Conservation (phyloP, 2,888 invertebrate genomes). For the Drosophila helvetica region DNA sequence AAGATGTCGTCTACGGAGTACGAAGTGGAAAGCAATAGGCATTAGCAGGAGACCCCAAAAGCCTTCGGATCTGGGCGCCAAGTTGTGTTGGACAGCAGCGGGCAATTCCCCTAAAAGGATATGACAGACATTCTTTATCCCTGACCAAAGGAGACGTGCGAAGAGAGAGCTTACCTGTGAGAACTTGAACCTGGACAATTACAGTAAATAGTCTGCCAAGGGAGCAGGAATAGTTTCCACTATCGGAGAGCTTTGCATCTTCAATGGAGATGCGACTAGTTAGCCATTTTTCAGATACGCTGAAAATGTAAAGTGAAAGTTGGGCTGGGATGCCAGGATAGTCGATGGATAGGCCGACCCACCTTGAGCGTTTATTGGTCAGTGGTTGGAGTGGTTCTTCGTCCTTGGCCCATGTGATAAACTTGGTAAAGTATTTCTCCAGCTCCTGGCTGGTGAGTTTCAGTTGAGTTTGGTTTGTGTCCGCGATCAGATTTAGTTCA, state of each 20-base stretch:
- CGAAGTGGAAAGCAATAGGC: slow-evolving; percentile 5
- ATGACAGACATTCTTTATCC: too few relatives aligned
- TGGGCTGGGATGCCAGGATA: too few relatives aligned
- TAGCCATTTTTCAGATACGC: slow-evolving; percentile 80
- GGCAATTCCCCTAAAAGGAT: slow-evolving; percentile 77
- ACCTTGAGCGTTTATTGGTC: slow-evolving; percentile 73
- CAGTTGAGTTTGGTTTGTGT: slow-evolving; percentile 54
- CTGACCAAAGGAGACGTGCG: too few relatives aligned
- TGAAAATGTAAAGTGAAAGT: too few relatives aligned
- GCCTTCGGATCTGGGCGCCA: slow-evolving; percentile 60
- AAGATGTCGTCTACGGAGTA: background rate
- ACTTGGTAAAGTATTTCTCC: slow-evolving; percentile 73
- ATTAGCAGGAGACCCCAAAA: slow-evolving; percentile 25
- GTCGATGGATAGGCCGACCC: background rate
- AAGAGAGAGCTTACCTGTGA: slow-evolving; percentile 86
- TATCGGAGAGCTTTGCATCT: slow-evolving; percentile 87
- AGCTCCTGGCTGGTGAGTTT: slow-evolving; percentile 58
- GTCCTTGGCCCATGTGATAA: slow-evolving; percentile 79
- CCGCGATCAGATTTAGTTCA: slow-evolving; percentile 60
- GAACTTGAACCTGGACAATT: slow-evolving; percentile 88
- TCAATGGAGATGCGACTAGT: slow-evolving; percentile 82
- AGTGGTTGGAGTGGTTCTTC: slow-evolving; percentile 67
- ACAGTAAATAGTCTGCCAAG: slow-evolving; percentile 87
- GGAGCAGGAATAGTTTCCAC: slow-evolving; percentile 88
- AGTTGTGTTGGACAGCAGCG: slow-evolving; percentile 82